Evolutionary conservation across 2,113 vertebrate genomes (phyloP), one percentile per base, ranked within the genome.

Genomic region (Rhinoptilus africanus): DNA sequence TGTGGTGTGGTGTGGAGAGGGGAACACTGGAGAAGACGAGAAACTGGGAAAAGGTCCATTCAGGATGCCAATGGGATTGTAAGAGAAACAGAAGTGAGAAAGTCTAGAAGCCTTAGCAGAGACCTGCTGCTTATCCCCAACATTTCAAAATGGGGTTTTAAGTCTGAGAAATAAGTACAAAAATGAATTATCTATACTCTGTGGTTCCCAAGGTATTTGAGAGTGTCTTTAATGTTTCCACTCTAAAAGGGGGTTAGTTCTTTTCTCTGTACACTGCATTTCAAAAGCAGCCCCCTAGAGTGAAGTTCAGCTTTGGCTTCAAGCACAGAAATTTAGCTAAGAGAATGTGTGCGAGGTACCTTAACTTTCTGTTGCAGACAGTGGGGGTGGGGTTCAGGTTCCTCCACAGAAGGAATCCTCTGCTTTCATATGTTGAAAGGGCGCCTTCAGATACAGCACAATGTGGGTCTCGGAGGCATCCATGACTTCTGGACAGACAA

Each of bases 241-340:
- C 37, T 83, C 71, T 92, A 54, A 94, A 96, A 85, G 45, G 20
- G 72, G 89, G 89, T 69, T 96, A 90, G 93, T 85, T 92, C 88
- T 94, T 96, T 92, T 69, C 77, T 94, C 87, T 94, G 39, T 83
- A 85, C 39, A 66, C 87, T 95, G 53, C 43, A 32, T 97, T 97
- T 97, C 95, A 96, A 95, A 97, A 85, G 48, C 84, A 93, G 77
- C 85, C 77, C 66, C 93, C 95, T 89, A 82, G 89, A 82, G 96
- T 85, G 92, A 89, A 79, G 74, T 93, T 96, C 89, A 76, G 81
- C 87, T 95, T 94, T 95, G 92, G 34, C 93, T 94, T 95, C 77
- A 79, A 91, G 84, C 69, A 35, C 51, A 78, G 69, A 78, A 74
- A 82, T 92, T 85, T 63, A 93, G 86, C 60, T 85, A 43, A 27